A percentile compares a stretch with the other conserved stretches of the same genome.
Conservation (phyloP, 2,888 invertebrate species). For the Troilus luridus region DNA sequence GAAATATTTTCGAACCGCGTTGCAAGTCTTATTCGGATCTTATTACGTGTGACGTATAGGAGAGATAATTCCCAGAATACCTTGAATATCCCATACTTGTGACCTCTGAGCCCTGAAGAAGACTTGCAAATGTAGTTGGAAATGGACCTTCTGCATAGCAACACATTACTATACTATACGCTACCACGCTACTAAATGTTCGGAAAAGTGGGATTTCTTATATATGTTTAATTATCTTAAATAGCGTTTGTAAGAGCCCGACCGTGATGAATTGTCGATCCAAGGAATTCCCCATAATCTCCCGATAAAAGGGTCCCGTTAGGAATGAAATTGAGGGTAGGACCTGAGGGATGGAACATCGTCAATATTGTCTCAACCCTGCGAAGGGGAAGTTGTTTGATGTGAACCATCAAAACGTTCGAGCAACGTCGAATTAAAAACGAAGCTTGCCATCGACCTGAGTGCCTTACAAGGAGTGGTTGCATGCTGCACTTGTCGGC, state of each 20-base stretch:
- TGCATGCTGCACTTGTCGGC: slow-evolving; percentile 9
- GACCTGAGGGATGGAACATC: neutral
- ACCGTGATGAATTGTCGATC: slow-evolving; percentile 1
- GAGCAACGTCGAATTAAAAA: neutral
- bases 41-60: too few species aligned
- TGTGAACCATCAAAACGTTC: slow-evolving; percentile 8
- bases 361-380: slow-evolving; percentile 21
- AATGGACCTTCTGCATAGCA: too few species aligned
- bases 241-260: neutral
- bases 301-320: neutral
- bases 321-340: neutral
- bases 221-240: neutral
- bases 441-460: neutral
- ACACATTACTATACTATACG: too few species aligned
- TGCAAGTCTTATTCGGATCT: too few species aligned
- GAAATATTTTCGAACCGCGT: too few species aligned
- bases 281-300: neutral
- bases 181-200: too few species aligned
- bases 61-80: too few species aligned
- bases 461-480: slow-evolving; percentile 14
- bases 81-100: too few species aligned
- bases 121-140: too few species aligned
- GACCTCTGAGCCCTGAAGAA: too few species aligned
- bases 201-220: neutral
- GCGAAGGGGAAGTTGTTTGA: neutral